A percentile compares a stretch with the other conserved stretches of the same genome.
phyloP scores from a whole-genome alignment of 2,888 invertebrate species.

The Tenthredo mesomela region DNA sequence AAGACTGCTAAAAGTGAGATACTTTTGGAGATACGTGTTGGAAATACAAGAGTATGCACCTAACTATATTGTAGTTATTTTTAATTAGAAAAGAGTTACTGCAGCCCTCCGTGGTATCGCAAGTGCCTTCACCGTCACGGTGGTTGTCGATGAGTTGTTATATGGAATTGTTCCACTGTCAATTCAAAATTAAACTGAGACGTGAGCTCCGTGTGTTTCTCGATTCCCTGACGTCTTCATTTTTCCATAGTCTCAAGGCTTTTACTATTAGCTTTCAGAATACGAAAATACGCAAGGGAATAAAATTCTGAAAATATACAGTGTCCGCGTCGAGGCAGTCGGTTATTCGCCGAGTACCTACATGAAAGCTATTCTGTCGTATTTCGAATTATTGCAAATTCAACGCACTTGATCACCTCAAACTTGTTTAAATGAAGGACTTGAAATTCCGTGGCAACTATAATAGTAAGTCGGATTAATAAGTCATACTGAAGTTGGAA shows the following conservation, averaged over 20 bases:
- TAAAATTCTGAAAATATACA: background rate
- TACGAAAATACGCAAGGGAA: background rate
- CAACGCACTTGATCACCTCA: background rate
- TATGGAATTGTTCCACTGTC: conserved; percentile 30
- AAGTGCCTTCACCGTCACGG: background rate
- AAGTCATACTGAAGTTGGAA: background rate
- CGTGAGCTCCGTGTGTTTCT: background rate
- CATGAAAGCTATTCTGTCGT: conserved; percentile 8
- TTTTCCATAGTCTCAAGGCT: background rate
- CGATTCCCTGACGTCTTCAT: background rate
- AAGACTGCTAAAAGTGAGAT: background rate
- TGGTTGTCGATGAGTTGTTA: conserved; percentile 14
- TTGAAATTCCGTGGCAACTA: background rate
- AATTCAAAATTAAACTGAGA: conserved; percentile 1
- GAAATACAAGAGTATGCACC: background rate
- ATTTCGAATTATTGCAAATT: conserved; percentile 13
- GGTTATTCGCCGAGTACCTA: background rate
- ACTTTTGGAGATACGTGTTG: background rate
- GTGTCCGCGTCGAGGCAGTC: background rate
- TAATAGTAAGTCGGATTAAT: background rate
- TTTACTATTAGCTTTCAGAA: background rate
- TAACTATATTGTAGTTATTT: conserved; percentile 13
- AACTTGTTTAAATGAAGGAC: background rate
- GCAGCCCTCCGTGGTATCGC: background rate
- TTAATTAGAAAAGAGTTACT: conserved; percentile 31